Evolutionary conservation across 2,113 vertebrate species (phyloP), one percentile per base, ranked within the genome.

Genomic region (Chrysemys picta): DNA sequence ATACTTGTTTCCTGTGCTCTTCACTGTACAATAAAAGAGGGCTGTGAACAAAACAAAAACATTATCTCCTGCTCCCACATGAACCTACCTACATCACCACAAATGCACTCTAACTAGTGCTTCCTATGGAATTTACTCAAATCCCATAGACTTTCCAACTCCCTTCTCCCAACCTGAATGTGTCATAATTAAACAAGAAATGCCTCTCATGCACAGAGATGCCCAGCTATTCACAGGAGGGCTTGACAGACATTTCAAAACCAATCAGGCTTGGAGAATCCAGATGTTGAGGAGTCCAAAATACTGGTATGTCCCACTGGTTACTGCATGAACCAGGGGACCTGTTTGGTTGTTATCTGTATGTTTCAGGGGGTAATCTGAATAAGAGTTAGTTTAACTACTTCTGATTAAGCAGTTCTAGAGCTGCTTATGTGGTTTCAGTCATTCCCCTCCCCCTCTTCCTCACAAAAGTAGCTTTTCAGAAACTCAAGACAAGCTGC

Each of bases 401-500:
- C 25, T 10, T n/a, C 42, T 38, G 42, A 38, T 53, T 49, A 65
- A 83, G 53, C 29, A 59, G 10, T 29, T 83, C 16, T 14, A 38
- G 56, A 83, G 9, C 42, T 83, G 54, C 17, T 45, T 45, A 59
- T 54, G 62, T 50, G 10, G 42, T 17, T 49, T 45, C 53, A 62
- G 72, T 82, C 52, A 3, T 3, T 17, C 4, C 13, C 17, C 6
- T 25, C 1, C 3, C 21, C 25, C 3, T 3, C 13, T 1, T n/a
- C 19, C 65, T n/a, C 65, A 72, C 83, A 69, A 38, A 65, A n/a
- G 2, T 47, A 27, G 5, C 42, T 31, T 35, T 21, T 29, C 65
- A 80, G 92, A 93, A 89, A 80, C 82, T 83, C 65, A 13, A 79
- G 59, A 3, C 0, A 0, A 0, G 0, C 31, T 1, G 0, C 1